phyloP scores from a whole-genome alignment of 2,797 vertebrate genomes.

The Odontamblyopus lacepedii region DNA sequence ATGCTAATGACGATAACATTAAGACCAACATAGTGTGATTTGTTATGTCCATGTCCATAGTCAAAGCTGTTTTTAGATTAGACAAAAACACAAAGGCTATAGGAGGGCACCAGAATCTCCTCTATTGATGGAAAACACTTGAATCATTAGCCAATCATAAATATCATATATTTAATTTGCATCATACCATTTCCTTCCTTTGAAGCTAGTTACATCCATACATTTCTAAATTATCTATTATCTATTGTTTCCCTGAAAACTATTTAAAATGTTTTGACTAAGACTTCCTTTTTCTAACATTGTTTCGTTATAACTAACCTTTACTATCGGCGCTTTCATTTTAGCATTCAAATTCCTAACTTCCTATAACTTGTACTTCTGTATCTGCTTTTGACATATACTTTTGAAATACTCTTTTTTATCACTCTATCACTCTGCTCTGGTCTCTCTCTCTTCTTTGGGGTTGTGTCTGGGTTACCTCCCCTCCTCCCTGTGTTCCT shows the following conservation, averaged over 20 bases:
- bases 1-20: too few relatives aligned
- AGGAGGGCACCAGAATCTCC: too few relatives aligned
- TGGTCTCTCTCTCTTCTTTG: conserved; percentile 15
- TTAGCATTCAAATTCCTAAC: not conserved
- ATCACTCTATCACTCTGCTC: conserved; percentile 5
- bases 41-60: too few relatives aligned
- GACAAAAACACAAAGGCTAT: too few relatives aligned
- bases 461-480: not conserved
- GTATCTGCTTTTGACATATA: not conserved
- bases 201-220: not conserved
- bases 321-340: not conserved
- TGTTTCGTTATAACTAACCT: not conserved
- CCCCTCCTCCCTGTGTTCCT: not conserved
- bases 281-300: conserved; percentile 53
- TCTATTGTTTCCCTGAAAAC: conserved; percentile 2
- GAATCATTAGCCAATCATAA: not conserved
- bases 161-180: not conserved
- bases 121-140: too few relatives aligned
- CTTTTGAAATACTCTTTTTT: not conserved
- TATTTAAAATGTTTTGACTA: conserved; percentile 9
- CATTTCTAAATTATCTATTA: not conserved
- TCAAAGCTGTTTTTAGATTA: too few relatives aligned
- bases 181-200: not conserved
- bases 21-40: too few relatives aligned
- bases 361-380: not conserved